Evolutionary conservation across 2,797 vertebrate genomes (phyloP), one percentile per base, ranked within the genome.

Genomic region (Chaunax sp.): DNA sequence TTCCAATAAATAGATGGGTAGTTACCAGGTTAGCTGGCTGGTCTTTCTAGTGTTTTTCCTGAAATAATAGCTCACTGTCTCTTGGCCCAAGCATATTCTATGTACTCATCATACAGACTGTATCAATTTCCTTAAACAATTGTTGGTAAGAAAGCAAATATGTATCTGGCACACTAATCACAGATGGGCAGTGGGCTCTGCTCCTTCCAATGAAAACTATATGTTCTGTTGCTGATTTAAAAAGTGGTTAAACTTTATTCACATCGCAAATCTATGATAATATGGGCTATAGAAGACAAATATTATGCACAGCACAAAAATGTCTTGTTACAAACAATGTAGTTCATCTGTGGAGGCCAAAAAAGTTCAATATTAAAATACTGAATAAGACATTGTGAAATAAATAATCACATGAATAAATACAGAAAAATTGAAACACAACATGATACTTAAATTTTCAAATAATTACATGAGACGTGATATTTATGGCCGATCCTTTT

Each of bases 231-330:
- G 12, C 40, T 50, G 4, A 16, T 12, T 38, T 1, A 62, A 50
- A 74, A 68, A 79, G 78, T 79, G 73, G 63, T 84, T 72, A 13
- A 63, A 63, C 28, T 75, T 60, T n/a, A 44, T 74, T 82, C 46
- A 65, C 59, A 69, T 16, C 63, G 9, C 43, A 73, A 57, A 64
- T 22, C 70, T 14, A 43, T 9, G 13, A 7, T 30, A 18, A 45
- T 68, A 70, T 47, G 9, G 43, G 19, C 9, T 45, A 56, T 33
- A 72, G 23, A 69, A n/a, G 1, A 55, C 19, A 64, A 55, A 37
- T 19, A 26, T 40, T 22, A 26, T 50, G 37, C 33, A 15, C 6
- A 4, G 18, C 10, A 61, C n/a, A 66, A 56, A 62, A 45, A 26
- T 19, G 23, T 25, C 0, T 0, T 14, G 11, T 56, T 35, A 49